These are phyloP conservation scores for Sphaeramia orbicularis DNA, from an alignment of 2,797 vertebrate species.

Conservation along the genomic window DNA sequence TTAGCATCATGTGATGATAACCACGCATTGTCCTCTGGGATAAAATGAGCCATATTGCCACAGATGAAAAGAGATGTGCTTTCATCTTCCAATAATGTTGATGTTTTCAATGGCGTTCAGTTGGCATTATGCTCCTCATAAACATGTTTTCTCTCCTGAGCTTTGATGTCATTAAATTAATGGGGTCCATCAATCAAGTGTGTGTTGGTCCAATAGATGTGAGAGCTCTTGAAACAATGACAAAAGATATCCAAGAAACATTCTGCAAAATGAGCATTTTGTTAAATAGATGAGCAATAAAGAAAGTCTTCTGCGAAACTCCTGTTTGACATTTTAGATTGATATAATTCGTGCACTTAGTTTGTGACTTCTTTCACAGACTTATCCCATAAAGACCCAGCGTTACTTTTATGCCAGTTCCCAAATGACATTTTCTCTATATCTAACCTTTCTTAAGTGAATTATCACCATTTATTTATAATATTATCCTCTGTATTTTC, in stretches of 20 bases:
- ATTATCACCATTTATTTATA: too few relatives aligned
- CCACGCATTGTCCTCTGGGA: conserved; percentile 34
- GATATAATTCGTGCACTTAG: too few relatives aligned
- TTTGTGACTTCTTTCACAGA: too few relatives aligned
- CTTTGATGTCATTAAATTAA: conserved; percentile 72
- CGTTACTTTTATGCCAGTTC: too few relatives aligned
- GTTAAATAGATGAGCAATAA: conserved; percentile 7
- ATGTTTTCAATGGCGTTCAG: conserved; percentile 46
- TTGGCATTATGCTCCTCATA: conserved; percentile 57
- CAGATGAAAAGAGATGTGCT: conserved; percentile 65
- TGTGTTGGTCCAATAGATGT: conserved; percentile 30
- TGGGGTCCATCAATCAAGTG: conserved; percentile 65
- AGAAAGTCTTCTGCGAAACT: too few relatives aligned
- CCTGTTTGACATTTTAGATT: too few relatives aligned
- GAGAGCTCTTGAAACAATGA: conserved; percentile 43
- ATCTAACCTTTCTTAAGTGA: too few relatives aligned
- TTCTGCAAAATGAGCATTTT: conserved; percentile 30
- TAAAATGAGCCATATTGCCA: conserved; percentile 25
- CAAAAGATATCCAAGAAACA: conserved; percentile 18
- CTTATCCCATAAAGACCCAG: too few relatives aligned
- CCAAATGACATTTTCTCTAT: too few relatives aligned
- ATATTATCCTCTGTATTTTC: too few relatives aligned
- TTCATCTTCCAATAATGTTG: conserved; percentile 64
- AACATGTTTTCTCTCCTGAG: conserved; percentile 59
- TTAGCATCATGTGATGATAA: conserved; percentile 64